Percentiles rank a stretch among this genome's conserved stretches.
Evolutionary conservation across 2,797 vertebrate species (phyloP).

Genomic region (Danio albolineatus): DNA sequence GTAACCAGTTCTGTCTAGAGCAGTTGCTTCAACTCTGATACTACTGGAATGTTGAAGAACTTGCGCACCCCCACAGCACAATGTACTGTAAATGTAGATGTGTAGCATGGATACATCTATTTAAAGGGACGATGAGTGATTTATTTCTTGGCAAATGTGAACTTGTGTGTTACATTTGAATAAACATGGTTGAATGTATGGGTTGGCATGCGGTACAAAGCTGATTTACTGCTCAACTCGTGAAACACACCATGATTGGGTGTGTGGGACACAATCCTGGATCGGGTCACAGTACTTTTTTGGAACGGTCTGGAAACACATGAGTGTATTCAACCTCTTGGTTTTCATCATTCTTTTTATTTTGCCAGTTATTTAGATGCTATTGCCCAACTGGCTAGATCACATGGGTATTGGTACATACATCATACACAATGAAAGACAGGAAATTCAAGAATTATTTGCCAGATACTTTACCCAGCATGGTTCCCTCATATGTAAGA

Average conservation of each 20-base stretch:
- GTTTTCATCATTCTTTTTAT: constrained; percentile 36
- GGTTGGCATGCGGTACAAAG: not conserved
- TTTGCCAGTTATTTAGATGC: not conserved
- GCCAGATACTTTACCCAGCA: not conserved
- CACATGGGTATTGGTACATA: constrained; percentile 16
- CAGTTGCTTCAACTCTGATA: constrained; percentile 44
- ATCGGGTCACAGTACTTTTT: not conserved
- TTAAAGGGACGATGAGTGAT: constrained; percentile 17
- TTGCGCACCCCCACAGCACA: constrained; percentile 24
- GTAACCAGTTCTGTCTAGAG: constrained; percentile 47
- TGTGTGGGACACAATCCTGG: not conserved
- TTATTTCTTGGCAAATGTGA: not conserved
- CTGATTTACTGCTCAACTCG: not conserved
- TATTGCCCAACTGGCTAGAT: not conserved
- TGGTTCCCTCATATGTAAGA: not conserved
- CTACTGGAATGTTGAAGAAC: constrained; percentile 40
- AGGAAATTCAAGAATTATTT: no score
- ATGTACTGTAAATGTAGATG: constrained; percentile 21
- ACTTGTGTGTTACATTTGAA: constrained; percentile 4
- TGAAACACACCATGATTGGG: not conserved
- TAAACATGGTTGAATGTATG: constrained; percentile 7
- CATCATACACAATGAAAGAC: not conserved
- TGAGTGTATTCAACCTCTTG: not conserved
- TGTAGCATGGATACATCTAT: not conserved
- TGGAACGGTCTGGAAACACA: constrained; percentile 11